Evolutionary conservation across 1,140 invertebrate species (phyloP).

Genomic region (Chironomus tepperi): DNA sequence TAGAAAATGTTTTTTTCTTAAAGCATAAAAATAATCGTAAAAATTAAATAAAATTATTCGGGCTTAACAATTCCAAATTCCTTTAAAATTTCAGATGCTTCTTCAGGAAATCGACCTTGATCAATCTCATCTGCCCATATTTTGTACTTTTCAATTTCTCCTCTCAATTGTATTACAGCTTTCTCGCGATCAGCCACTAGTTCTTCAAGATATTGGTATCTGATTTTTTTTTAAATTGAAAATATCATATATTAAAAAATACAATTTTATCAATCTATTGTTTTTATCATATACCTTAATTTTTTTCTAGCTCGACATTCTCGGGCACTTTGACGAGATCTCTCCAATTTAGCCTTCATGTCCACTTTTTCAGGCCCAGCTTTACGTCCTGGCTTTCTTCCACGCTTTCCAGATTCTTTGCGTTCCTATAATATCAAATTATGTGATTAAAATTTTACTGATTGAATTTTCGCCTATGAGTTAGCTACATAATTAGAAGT

Average conservation of each 20-base stretch:
- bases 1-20: too few species aligned
- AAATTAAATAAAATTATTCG: conserved; percentile 40
- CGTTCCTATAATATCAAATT: conserved; percentile 40
- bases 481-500: neutral
- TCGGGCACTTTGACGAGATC: conserved; percentile 91
- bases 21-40: too few species aligned
- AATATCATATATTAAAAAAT: too few species aligned
- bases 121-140: conserved; percentile 71
- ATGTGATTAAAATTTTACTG: too few species aligned
- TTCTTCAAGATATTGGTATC: conserved; percentile 97
- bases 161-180: conserved; percentile 79
- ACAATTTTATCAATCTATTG: too few species aligned
- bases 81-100: conserved; percentile 62
- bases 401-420: conserved; percentile 74
- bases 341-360: conserved; percentile 88
- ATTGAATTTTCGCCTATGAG: too few species aligned
- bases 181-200: conserved; percentile 87
- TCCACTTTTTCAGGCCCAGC: conserved; percentile 77
- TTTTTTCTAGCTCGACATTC: conserved; percentile 96
- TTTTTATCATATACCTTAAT: conserved; percentile 84
- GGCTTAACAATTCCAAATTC: conserved; percentile 55
- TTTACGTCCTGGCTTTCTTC: conserved; percentile 80
- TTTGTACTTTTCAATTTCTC: conserved; percentile 86
- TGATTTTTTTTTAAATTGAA: too few species aligned
- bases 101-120: conserved; percentile 66